phyloP scores from a whole-genome alignment of 2,797 vertebrate species.

The Pterois miles region DNA sequence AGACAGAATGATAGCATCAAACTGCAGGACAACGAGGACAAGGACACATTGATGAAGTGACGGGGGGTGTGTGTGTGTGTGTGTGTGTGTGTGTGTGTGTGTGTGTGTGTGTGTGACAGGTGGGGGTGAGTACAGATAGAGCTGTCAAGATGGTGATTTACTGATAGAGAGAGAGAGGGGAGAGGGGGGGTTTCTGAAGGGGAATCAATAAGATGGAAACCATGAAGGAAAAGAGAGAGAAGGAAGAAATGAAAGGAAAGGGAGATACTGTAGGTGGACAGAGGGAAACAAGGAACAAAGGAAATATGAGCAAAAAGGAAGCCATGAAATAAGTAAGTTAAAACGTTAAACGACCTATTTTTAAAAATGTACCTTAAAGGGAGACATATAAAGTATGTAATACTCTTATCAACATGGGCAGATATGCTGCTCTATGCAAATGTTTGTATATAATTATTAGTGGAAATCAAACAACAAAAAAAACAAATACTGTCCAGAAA shows the following conservation, averaged over 20 bases:
- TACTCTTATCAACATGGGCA: too few species aligned
- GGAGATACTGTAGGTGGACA: background rate
- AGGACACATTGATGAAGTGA: slow-evolving; percentile 58
- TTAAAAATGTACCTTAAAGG: too few species aligned
- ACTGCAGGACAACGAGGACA: slow-evolving; percentile 62
- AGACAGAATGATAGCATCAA: slow-evolving; percentile 60
- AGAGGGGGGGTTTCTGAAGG: slow-evolving; percentile 41
- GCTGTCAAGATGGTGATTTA: slow-evolving; percentile 74
- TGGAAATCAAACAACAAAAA: too few species aligned
- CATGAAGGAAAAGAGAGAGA: slow-evolving; percentile 49
- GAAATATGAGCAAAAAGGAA: background rate
- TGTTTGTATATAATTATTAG: too few species aligned
- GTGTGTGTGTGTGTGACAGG: slow-evolving; percentile 8
- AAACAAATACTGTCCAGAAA: too few species aligned
- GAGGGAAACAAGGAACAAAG: background rate
- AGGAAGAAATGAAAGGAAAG: background rate
- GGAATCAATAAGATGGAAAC: slow-evolving; percentile 75
- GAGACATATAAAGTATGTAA: too few species aligned
- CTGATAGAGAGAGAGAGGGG: slow-evolving; percentile 42
- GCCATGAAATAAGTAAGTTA: background rate
- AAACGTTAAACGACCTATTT: background rate
- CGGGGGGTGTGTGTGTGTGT: background rate
- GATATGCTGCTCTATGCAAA: too few species aligned
- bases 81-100: background rate
- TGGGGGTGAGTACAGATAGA: slow-evolving; percentile 71